These are phyloP conservation scores for Xerus inauris DNA, from an alignment of 2,113 vertebrate genomes.

Conservation along the genomic window DNA sequence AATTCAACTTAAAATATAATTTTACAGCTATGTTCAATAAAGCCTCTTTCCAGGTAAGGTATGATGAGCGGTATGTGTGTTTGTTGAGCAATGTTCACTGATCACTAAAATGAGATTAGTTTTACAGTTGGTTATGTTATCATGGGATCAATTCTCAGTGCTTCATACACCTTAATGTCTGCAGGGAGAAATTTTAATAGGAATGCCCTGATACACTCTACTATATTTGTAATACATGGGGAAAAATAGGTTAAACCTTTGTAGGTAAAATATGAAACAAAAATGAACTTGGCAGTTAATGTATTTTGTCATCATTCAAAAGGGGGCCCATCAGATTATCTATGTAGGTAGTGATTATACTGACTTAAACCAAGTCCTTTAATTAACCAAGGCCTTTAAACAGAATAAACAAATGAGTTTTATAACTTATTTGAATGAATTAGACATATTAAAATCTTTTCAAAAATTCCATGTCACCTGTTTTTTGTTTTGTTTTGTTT, in stretches of 20 bases:
- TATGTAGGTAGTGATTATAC: background rate
- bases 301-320: conserved; percentile 46
- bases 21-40: conserved; percentile 96
- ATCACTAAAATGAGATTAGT: conserved; percentile 57
- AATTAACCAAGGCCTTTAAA: background rate
- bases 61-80: conserved; percentile 87
- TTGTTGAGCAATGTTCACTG: conserved; percentile 81
- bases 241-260: background rate
- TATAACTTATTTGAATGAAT: conserved; percentile 31
- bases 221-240: conserved; percentile 43
- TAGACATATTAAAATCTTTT: conserved; percentile 39
- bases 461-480: conserved; percentile 14
- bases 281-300: conserved; percentile 45
- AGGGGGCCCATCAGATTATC: background rate
- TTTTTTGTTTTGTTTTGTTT: too few species aligned
- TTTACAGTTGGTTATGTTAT: conserved; percentile 38
- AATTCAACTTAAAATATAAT: conserved; percentile 90
- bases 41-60: conserved; percentile 93
- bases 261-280: conserved; percentile 54
- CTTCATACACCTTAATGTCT: conserved; percentile 45
- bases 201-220: background rate
- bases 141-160: conserved; percentile 51
- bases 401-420: background rate
- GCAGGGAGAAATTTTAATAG: conserved; percentile 56
- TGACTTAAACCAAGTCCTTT: conserved; percentile 12